Evolutionary conservation across 2,888 invertebrate genomes (phyloP).

Genomic region (Phania funesta): DNA sequence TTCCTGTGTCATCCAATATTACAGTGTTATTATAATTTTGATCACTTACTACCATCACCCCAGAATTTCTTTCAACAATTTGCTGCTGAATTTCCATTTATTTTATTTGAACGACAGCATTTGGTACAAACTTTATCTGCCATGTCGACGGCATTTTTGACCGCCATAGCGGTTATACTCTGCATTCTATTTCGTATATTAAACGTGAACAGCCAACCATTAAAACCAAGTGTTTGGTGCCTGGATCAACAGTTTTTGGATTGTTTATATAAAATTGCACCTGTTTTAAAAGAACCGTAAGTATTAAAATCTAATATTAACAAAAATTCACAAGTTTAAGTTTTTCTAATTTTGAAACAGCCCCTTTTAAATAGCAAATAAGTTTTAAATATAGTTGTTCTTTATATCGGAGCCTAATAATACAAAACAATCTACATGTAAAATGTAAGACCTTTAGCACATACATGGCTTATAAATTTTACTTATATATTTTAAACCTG

Average conservation of each 20-base stretch:
- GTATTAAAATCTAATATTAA: slow-evolving; percentile 79
- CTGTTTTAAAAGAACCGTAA: slow-evolving; percentile 91
- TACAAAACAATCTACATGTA: too few species aligned
- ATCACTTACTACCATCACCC: slow-evolving; percentile 68
- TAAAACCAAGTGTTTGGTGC: slow-evolving; percentile 89
- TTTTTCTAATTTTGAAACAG: too few species aligned
- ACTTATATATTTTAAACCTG: too few species aligned
- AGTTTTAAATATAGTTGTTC: too few species aligned
- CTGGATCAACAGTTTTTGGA: slow-evolving; percentile 88
- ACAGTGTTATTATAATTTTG: slow-evolving; percentile 64
- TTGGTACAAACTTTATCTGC: slow-evolving; percentile 70
- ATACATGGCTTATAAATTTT: too few species aligned
- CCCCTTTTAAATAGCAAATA: too few species aligned
- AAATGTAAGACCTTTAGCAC: too few species aligned
- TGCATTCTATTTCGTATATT: slow-evolving; percentile 91
- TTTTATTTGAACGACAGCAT: slow-evolving; percentile 70
- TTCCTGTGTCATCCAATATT: slow-evolving; percentile 57
- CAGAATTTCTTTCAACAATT: slow-evolving; percentile 65
- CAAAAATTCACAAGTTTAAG: neutral
- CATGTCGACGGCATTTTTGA: slow-evolving; percentile 91
- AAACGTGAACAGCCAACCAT: slow-evolving; percentile 91
- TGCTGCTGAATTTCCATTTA: slow-evolving; percentile 63
- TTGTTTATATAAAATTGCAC: slow-evolving; percentile 89
- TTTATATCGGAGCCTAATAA: too few species aligned
- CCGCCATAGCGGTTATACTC: slow-evolving; percentile 89